Evolutionary conservation across 2,797 vertebrate species (phyloP), one percentile per base, ranked within the genome.

Genomic region (Sarcoramphus papa): DNA sequence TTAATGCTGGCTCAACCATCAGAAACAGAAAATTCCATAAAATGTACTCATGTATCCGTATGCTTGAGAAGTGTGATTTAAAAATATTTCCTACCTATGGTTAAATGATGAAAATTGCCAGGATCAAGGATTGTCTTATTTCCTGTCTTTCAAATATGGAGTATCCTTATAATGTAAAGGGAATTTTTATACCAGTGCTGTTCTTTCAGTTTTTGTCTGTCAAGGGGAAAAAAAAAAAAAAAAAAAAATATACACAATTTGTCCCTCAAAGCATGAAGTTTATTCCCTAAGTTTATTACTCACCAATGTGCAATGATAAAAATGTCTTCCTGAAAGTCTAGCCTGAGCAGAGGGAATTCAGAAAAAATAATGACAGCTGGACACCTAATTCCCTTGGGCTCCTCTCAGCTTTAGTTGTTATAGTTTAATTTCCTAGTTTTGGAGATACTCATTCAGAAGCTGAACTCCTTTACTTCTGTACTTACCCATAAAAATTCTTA

Each of bases 361-460:
- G 60, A 84, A 96, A 84, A 96, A 78, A 85, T 47, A 83, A 62
- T 65, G 82, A 68, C 65, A 91, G 27, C 27, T 81, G 64, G 69
- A 79, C 76, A 81, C 31, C 59, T 69, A 68, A 82, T 90, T 96
- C 28, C 64, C 70, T 53, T 84, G 69, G 47, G 33, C 23, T 92
- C 28, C 43, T 84, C 72, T 93, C 70, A 85, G 47, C 43, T 89
- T 94, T 87, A 84, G 60, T 48, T 31, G 3, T 43, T 89, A 56
- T 41, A 56, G 30, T 84, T 92, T 90, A 69, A 70, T 91, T 96
- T 95, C 51, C 64, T 74, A 63, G 70, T 76, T 96, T 84, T 69
- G 69, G 74, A 95, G 48, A 53, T 53, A 88, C 2, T 84, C 14
- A 41, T 94, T 92, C 70, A 79, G 86, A 94, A 95, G 72, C 48